Base-by-base conservation (phyloP, 2,113 vertebrate species). In the Panthera uncia region DNA sequence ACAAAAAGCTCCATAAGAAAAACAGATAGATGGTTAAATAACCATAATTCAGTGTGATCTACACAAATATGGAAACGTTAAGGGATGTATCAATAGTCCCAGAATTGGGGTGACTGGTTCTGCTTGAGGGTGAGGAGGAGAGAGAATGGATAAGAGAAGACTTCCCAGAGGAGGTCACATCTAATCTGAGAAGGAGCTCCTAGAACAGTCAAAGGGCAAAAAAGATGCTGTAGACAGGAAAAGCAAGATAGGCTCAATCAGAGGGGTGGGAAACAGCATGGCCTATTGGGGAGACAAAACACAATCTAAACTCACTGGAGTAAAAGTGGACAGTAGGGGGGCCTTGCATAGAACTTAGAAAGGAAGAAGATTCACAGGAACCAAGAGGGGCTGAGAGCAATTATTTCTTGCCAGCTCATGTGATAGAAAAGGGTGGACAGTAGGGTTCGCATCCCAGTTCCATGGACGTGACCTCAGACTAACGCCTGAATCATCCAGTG, bases 271-370 rank as follows among this genome's bases (percentile, higher is more conserved):
- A 45, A 25, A 31, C 2, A 19, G 8, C 14, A 5, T 3, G 4
- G 5, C 4, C 1, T 2, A 2, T 4, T 27, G 23, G 2, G 38
- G 31, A 12, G 25, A 36, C 18, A 31, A 29, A 41, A 55, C 5
- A 25, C 19, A 71, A 19, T 16, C 88, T 48, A 69, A 68, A 73
- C 18, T 18, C 27, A 38, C 12, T 73, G 11, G 25, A 7, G 52
- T 14, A 33, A 14, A 31, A 16, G n/a, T 29, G 12, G 0, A 2
- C 3, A 38, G 36, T 3, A 13, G 14, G 33, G n/a, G 15, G 61
- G 50, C 13, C 27, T 29, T 2, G 9, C 7, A 0, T 4, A n/a
- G n/a, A 55, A 41, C 69, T 74, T 19, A 79, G 83, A 79, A 86
- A 91, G 80, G 38, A 55, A 79, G 92, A 71, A 0, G 4, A 38